Evolutionary conservation across 2,797 vertebrate species (phyloP), one percentile per base, ranked within the genome.

Genomic region (Cuniculus paca): DNA sequence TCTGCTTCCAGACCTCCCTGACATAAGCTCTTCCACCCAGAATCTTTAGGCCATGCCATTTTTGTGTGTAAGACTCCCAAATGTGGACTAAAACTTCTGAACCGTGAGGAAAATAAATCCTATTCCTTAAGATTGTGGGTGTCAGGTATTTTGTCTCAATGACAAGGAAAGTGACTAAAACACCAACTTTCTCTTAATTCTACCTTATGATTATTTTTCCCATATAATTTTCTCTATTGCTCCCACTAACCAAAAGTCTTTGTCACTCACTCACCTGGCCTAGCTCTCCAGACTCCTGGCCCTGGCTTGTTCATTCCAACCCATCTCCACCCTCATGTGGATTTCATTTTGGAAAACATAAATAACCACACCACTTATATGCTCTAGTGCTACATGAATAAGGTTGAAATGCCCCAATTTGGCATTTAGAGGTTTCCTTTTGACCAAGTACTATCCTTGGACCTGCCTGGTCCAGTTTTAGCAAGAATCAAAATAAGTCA

Each of bases 271-370:
- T 68, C 65, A 36, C 31, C n/a, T 80, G 52, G 6, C 20, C 34
- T 63, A 52, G 48, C 22, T 2, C 31, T 61, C 42, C 60, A 61
- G 17, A 60, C 19, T 93, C 28, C 34, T 54, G n/a, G 93, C 50
- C 3, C 22, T 42, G 34, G n/a, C 11, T 54, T 92, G 10, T 96
- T 85, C 24, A 63, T 90, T 77, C 42, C 31, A 94, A 19, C 16
- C 28, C 19, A 56, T 87, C 24, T 90, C 34, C n/a, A 74, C n/a
- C 50, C 26, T 77, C 63, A 68, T 68, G 14, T 12, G 14, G 42
- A 89, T 93, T 95, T 80, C 24, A 84, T 88, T 60, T 78, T 84
- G 39, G 80, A 83, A 92, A 93, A 39, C 24, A 52, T 95, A 84
- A 74, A 10, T 92, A 14, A 77, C 52, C 36, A 81, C 60, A 54